Conservation (phyloP, 2,113 vertebrate genomes). For the Beaufortia kweichowensis region DNA sequence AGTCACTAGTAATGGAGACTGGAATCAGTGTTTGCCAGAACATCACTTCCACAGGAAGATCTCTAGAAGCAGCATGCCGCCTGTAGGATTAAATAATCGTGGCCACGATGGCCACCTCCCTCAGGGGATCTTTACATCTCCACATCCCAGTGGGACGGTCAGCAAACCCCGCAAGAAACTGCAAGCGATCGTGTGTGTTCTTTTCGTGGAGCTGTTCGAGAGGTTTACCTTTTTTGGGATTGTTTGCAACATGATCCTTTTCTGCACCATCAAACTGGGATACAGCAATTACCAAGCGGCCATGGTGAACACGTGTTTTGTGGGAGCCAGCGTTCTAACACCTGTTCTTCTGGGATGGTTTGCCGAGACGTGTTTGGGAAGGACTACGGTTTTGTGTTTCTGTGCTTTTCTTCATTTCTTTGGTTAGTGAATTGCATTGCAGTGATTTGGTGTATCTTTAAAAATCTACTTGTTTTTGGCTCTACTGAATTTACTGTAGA, state of each 20-base stretch:
- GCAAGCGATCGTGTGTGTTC: constrained; percentile 78
- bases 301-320: constrained; percentile 85
- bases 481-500: no score
- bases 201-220: constrained; percentile 88
- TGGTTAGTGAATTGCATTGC: constrained; percentile 75
- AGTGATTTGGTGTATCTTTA: neutral
- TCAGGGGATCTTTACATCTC: constrained; percentile 34
- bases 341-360: constrained; percentile 83
- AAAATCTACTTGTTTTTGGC: neutral
- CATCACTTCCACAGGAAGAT: constrained; percentile 40
- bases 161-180: constrained; percentile 62
- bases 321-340: constrained; percentile 78
- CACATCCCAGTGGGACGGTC: constrained; percentile 34
- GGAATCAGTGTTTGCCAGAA: neutral
- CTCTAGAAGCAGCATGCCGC: constrained; percentile 62
- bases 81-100: constrained; percentile 46
- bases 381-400: constrained; percentile 79
- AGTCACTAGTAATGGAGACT: constrained; percentile 38
- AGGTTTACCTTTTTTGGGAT: constrained; percentile 89
- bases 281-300: constrained; percentile 83
- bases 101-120: constrained; percentile 46
- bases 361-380: constrained; percentile 76
- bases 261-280: constrained; percentile 84
- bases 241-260: constrained; percentile 90
- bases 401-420: constrained; percentile 86